These are phyloP conservation scores for Nowickia ferox DNA, from an alignment of 2,888 invertebrate species.

Conservation along the genomic window DNA sequence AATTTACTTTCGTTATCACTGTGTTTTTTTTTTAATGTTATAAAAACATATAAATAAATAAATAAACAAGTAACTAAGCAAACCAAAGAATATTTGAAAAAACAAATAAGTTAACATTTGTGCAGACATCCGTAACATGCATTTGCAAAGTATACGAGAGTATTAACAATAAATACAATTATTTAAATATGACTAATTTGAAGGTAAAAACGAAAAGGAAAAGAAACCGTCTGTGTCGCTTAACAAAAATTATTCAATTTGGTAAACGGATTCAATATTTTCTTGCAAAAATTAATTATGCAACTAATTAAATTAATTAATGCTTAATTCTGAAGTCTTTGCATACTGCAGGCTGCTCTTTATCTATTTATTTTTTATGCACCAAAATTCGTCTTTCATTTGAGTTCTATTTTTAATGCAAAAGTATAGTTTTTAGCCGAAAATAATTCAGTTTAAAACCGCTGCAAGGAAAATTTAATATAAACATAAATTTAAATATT, in stretches of 20 bases:
- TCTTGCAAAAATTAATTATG: too few species aligned
- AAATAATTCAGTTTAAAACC: too few species aligned
- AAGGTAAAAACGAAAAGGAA: slow-evolving; percentile 8
- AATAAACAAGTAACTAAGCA: neutral
- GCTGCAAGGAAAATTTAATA: too few species aligned
- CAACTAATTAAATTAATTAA: too few species aligned
- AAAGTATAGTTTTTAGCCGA: too few species aligned
- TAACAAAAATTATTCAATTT: neutral
- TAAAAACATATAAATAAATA: slow-evolving; percentile 9
- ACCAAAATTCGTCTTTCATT: too few species aligned
- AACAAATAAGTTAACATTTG: slow-evolving; percentile 5
- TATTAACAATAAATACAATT: slow-evolving; percentile 18
- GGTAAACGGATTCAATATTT: too few species aligned
- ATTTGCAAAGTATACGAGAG: neutral
- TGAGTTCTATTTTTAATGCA: too few species aligned
- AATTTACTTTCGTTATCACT: neutral
- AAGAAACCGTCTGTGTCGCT: neutral
- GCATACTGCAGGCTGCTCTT: too few species aligned
- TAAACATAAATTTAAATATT: too few species aligned
- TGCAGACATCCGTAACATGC: neutral
- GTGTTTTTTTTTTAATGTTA: slow-evolving; percentile 1
- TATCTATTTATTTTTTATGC: too few species aligned
- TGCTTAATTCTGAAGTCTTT: too few species aligned
- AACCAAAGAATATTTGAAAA: slow-evolving; percentile 25
- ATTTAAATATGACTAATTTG: neutral